Evolutionary conservation across 2,113 vertebrate species (phyloP), one percentile per base, ranked within the genome.

Genomic region (Steatornis caripensis): DNA sequence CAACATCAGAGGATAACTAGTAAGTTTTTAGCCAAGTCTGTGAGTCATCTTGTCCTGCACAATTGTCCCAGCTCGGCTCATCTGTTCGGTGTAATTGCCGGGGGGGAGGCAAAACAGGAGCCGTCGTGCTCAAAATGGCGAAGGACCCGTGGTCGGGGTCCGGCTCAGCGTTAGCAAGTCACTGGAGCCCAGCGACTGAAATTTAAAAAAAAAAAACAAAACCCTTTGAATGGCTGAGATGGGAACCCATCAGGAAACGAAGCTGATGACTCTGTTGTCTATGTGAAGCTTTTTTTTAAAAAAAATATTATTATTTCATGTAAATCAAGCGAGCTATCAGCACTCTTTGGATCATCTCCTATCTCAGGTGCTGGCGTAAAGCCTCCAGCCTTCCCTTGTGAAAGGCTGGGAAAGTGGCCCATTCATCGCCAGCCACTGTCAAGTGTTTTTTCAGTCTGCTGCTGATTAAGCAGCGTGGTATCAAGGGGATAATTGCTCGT

Each of bases 401-500:
- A 51, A 86, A 57, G 0, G 19, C 81, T 95, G 95, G 89, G 92
- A 96, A 96, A 89, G 71, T n/a, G 36, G 79, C 65, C 79, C 84
- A 87, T 96, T 96, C 92, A 75, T 51, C 13, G 22, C 90, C 80
- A 87, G 94, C 77, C 84, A 32, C 96, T 81, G 85, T 87, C 76
- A 87, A 96, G 74, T 79, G 87, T 65, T 96, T 81, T 93, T 92
- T 93, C 91, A 95, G 2, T 58, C 88, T 91, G 64, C 66, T 95
- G 75, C 75, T 94, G 95, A 96, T 96, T 89, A 95, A 96, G 80
- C 87, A 81, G 90, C 0, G 0, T 91, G 87, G 94, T 92, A 95
- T 95, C 91, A 90, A 91, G 95, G 95, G 94, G 85, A 95, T 97
- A 97, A 96, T 97, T 97, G 79, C 87, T 78, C 17, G 0, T 79